Percentiles rank a stretch among this genome's conserved stretches.
These are phyloP conservation scores for Channallabes apus DNA, from an alignment of 2,797 vertebrate genomes.

Conservation along the genomic window DNA sequence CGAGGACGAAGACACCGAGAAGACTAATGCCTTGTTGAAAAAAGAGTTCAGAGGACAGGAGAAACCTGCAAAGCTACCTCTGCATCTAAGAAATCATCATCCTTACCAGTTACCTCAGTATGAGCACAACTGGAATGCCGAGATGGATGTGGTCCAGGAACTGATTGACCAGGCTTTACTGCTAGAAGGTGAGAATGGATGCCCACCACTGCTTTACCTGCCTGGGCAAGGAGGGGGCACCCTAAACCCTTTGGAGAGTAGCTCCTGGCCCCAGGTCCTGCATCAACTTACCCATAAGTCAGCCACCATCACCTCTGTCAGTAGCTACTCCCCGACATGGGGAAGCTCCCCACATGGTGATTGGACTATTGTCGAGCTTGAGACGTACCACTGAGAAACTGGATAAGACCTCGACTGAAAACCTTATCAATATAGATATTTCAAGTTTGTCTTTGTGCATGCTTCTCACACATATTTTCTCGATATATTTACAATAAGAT, in stretches of 20 bases:
- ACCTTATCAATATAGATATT: background rate
- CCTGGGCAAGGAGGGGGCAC: slow-evolving; percentile 69
- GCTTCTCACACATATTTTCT: background rate
- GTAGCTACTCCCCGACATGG: slow-evolving; percentile 84
- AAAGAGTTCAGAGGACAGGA: background rate
- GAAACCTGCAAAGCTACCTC: slow-evolving; percentile 30
- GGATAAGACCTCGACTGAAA: background rate
- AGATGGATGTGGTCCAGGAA: slow-evolving; percentile 84
- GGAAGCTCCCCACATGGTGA: slow-evolving; percentile 78
- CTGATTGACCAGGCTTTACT: slow-evolving; percentile 85
- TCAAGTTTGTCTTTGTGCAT: background rate
- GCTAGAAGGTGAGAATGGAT: slow-evolving; percentile 69
- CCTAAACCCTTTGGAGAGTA: slow-evolving; percentile 80
- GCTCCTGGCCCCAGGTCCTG: slow-evolving; percentile 83
- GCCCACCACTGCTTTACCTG: slow-evolving; percentile 71
- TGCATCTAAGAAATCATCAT: slow-evolving; percentile 48
- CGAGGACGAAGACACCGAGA: slow-evolving; percentile 71
- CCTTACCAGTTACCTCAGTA: slow-evolving; percentile 56
- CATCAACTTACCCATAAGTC: slow-evolving; percentile 78
- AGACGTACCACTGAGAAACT: slow-evolving; percentile 83
- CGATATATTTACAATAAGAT: background rate
- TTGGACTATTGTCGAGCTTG: slow-evolving; percentile 91
- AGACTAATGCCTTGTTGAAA: background rate
- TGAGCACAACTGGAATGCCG: slow-evolving; percentile 72
- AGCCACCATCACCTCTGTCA: slow-evolving; percentile 85